Evolutionary conservation across 2,888 invertebrate species (phyloP).

Genomic region (Synergus japonicus): DNA sequence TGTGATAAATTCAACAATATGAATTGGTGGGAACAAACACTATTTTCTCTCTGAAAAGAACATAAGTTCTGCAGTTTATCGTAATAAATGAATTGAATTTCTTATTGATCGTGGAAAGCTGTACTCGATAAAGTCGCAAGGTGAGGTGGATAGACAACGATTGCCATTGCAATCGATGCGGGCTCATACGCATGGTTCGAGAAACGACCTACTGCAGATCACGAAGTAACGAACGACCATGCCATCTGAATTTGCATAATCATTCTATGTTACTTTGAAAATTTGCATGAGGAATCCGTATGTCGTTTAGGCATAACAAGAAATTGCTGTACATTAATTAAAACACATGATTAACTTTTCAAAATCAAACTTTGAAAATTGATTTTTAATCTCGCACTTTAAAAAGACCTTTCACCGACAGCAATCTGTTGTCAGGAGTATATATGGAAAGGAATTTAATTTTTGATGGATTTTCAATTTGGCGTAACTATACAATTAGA

Average conservation of each 20-base stretch:
- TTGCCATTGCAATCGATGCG: not conserved
- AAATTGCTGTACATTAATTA: slow-evolving; percentile 23
- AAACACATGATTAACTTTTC: slow-evolving; percentile 35
- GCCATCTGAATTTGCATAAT: slow-evolving; percentile 58
- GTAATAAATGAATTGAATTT: slow-evolving; percentile 4
- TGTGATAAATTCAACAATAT: not conserved
- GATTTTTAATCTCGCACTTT: not conserved
- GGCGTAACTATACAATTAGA: not conserved
- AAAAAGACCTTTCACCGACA: not conserved
- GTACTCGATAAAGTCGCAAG: slow-evolving; percentile 8
- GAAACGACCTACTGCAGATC: slow-evolving; percentile 45
- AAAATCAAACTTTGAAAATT: slow-evolving; percentile 26
- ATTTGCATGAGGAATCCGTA: slow-evolving; percentile 61
- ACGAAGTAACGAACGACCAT: slow-evolving; percentile 32
- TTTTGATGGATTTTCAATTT: not conserved
- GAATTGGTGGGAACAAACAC: not conserved
- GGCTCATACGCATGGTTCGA: not conserved
- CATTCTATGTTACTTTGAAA: slow-evolving; percentile 54
- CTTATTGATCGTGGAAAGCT: not conserved
- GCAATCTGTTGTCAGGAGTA: not conserved
- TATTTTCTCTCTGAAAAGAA: not conserved
- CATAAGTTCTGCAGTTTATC: not conserved
- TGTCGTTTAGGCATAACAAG: slow-evolving; percentile 28
- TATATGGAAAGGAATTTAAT: not conserved
- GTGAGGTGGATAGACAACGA: not conserved